These are phyloP conservation scores for Drosophila neonasuta DNA, from an alignment of 2,888 invertebrate genomes.

Conservation along the genomic window DNA sequence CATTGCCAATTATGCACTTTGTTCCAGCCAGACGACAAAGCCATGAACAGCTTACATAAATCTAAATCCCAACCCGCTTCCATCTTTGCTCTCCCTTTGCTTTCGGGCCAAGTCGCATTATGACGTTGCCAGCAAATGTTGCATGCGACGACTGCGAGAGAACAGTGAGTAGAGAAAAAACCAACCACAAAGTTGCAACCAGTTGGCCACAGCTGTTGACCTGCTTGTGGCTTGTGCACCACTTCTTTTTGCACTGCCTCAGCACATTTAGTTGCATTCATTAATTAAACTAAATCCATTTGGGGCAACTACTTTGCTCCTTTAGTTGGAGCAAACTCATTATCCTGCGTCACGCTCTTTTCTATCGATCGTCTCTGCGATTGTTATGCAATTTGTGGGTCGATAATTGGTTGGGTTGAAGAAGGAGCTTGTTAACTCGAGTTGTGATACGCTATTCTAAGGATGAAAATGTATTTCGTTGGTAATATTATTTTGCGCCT, in stretches of 20 bases:
- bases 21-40: conserved; percentile 29
- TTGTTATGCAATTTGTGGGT: conserved; percentile 1
- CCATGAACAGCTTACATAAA: conserved; percentile 61
- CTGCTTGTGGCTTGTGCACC: conserved; percentile 39
- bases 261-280: conserved; percentile 3
- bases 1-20: conserved; percentile 74
- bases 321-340: not conserved
- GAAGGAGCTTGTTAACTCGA: not conserved
- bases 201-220: conserved; percentile 56
- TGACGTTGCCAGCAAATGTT: conserved; percentile 50
- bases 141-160: conserved; percentile 16
- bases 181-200: conserved; percentile 22
- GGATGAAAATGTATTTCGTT: conserved; percentile 9
- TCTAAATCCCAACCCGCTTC: conserved; percentile 41
- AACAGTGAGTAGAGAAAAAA: conserved; percentile 7
- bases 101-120: conserved; percentile 64
- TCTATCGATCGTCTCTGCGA: not conserved
- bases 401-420: not conserved
- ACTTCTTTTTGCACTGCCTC: not conserved
- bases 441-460: not conserved
- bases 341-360: not conserved
- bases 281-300: conserved; percentile 6
- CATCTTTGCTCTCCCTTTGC: conserved; percentile 38
- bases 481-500: conserved; percentile 21
- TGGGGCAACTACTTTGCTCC: not conserved